Conservation (phyloP, 2,113 vertebrate species). For the Psittacus erithacus region DNA sequence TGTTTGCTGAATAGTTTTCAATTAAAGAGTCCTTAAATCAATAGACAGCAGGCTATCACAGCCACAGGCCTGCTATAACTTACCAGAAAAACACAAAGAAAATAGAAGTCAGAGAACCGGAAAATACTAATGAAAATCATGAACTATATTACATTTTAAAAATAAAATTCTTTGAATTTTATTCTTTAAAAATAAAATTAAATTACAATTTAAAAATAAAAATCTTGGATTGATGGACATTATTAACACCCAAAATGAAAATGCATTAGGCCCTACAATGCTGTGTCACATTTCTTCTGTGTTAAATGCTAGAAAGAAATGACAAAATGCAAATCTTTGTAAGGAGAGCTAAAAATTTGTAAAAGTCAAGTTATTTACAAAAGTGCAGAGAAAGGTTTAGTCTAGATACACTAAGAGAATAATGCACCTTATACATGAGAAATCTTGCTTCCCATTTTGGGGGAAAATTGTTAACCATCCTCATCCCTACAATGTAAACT, state of each 20-base stretch:
- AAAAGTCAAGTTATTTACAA: neutral
- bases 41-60: neutral
- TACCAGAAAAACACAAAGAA: neutral
- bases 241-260: neutral
- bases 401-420: neutral
- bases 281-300: neutral
- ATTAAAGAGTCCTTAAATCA: conserved; percentile 42
- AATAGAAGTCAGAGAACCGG: neutral
- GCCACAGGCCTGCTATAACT: neutral
- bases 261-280: neutral
- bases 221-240: neutral
- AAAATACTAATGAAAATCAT: neutral
- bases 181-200: neutral
- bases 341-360: neutral
- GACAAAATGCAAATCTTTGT: neutral
- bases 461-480: neutral
- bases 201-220: neutral
- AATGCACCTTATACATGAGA: neutral
- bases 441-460: neutral
- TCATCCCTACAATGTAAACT: neutral
- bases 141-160: neutral
- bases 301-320: neutral
- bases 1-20: conserved; percentile 39
- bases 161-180: neutral
- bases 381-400: neutral